A percentile compares a stretch with the other conserved stretches of the same genome.
Conservation (phyloP, 2,888 invertebrate genomes). For the Rosalia funebris region DNA sequence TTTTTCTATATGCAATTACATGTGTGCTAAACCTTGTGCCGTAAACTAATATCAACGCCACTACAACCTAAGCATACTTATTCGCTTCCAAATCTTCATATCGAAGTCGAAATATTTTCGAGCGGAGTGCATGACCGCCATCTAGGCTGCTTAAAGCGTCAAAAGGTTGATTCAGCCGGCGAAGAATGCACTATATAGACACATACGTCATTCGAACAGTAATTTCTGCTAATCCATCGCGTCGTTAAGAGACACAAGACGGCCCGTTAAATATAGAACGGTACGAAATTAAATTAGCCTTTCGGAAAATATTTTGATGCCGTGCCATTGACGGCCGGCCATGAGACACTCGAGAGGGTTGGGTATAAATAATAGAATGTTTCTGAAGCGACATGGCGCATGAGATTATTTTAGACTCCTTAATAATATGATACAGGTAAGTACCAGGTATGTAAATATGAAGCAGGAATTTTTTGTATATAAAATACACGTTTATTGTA, state of each 20-base stretch:
- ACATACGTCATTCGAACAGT: conserved; percentile 35
- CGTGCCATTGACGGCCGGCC: not conserved
- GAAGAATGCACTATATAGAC: conserved; percentile 38
- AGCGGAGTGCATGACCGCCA: conserved; percentile 1
- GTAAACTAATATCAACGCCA: no score
- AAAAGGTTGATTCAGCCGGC: conserved; percentile 37
- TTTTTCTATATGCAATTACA: no score
- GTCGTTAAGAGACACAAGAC: conserved; percentile 8
- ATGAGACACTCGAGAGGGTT: not conserved
- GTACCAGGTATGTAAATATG: no score
- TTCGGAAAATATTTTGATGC: conserved; percentile 5
- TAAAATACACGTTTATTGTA: no score
- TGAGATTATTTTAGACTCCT: no score
- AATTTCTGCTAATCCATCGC: conserved; percentile 32
- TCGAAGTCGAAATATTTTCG: not conserved
- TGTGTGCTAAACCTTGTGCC: no score
- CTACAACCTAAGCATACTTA: no score
- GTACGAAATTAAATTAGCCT: conserved; percentile 4
- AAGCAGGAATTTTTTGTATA: no score
- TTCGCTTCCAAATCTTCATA: no score
- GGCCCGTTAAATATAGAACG: conserved; percentile 9
- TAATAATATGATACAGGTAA: no score
- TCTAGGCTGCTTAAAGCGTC: conserved; percentile 23
- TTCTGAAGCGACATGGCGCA: no score
- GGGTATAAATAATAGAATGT: not conserved